Percentiles rank a stretch among this genome's conserved stretches.
Conservation (phyloP, 2,797 vertebrate genomes). For the Galaxias olidus region DNA sequence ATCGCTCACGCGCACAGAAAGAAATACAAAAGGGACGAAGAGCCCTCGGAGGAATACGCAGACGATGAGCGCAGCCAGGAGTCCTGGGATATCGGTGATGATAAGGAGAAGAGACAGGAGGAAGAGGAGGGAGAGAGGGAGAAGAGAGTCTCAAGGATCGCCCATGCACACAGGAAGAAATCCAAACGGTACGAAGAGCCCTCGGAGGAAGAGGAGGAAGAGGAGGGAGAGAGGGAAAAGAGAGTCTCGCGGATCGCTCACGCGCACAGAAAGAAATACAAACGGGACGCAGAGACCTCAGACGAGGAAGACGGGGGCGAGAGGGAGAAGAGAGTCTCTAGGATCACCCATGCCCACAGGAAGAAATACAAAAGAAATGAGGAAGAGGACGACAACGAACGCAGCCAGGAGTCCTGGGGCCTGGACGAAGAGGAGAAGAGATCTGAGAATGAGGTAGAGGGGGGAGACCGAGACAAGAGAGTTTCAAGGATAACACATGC, state of each 20-base stretch:
- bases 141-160: slow-evolving; percentile 2
- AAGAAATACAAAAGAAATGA: background rate
- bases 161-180: slow-evolving; percentile 36
- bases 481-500: slow-evolving; percentile 60
- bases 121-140: slow-evolving; percentile 32
- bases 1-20: slow-evolving; percentile 51
- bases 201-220: slow-evolving; percentile 57
- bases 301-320: background rate
- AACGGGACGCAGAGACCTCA: slow-evolving; percentile 28
- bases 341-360: background rate
- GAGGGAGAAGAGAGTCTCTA: background rate
- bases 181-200: slow-evolving; percentile 56
- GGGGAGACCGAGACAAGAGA: slow-evolving; percentile 48
- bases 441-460: slow-evolving; percentile 26
- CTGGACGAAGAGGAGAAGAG: slow-evolving; percentile 50
- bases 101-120: slow-evolving; percentile 42
- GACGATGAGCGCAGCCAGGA: slow-evolving; percentile 60
- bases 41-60: slow-evolving; percentile 39
- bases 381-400: slow-evolving; percentile 45
- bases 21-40: slow-evolving; percentile 56
- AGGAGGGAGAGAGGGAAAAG: slow-evolving; percentile 20
- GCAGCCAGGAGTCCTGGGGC: slow-evolving; percentile 66
- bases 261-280: slow-evolving; percentile 38
- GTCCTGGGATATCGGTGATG: slow-evolving; percentile 47
- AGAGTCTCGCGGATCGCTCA: slow-evolving; percentile 39